These are phyloP conservation scores for Falco concolor DNA, from an alignment of 2,797 vertebrate genomes.

Conservation along the genomic window DNA sequence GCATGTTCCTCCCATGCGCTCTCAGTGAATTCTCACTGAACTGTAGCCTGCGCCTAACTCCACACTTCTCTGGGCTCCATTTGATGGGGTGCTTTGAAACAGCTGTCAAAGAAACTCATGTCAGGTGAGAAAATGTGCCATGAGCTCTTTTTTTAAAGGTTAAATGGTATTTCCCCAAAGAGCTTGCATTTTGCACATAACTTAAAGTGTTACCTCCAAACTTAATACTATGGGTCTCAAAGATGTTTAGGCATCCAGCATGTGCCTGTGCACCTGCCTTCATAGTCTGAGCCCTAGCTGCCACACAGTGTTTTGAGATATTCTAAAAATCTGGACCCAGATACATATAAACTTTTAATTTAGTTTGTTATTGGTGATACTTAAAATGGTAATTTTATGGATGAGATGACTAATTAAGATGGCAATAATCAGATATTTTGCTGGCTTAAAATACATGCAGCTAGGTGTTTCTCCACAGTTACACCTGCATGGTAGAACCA, in stretches of 20 bases:
- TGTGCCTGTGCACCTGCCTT: not conserved
- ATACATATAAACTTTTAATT: not conserved
- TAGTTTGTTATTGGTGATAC: not conserved
- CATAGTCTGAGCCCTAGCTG: not conserved
- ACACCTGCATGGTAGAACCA: not conserved
- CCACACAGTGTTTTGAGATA: not conserved
- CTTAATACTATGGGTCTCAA: not conserved
- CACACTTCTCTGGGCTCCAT: not conserved
- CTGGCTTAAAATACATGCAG: not conserved
- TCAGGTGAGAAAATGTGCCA: not conserved
- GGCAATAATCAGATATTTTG: not conserved
- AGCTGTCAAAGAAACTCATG: not conserved
- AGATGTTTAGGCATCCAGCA: not conserved
- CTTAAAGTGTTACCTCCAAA: not conserved
- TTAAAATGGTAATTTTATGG: not conserved
- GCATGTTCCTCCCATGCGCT: rapidly evolving
- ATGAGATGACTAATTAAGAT: not conserved
- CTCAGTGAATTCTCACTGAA: not conserved
- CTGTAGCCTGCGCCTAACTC: not conserved
- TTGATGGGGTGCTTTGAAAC: not conserved
- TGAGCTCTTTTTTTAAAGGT: not conserved
- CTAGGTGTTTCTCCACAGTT: not conserved
- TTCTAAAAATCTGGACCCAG: not conserved
- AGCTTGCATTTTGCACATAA: rapidly evolving
- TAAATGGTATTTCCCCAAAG: not conserved